phyloP scores from a whole-genome alignment of 2,888 invertebrate species.

The Coelinius sp. region DNA sequence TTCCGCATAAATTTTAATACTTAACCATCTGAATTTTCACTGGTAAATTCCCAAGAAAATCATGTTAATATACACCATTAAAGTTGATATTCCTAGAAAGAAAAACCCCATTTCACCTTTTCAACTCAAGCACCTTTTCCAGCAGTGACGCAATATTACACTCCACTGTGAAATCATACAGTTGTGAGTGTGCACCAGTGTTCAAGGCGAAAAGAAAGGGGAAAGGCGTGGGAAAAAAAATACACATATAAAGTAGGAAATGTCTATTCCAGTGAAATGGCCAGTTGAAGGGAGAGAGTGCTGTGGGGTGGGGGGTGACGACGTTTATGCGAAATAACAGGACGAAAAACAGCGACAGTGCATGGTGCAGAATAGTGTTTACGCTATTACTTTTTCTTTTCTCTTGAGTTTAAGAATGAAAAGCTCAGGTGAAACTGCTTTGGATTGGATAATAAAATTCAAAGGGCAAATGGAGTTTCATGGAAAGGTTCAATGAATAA shows the following conservation, averaged over 20 bases:
- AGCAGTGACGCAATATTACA: slow-evolving; percentile 7
- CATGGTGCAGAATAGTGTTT: slow-evolving; percentile 67
- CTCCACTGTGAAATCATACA: background rate
- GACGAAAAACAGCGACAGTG: slow-evolving; percentile 54
- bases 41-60: background rate
- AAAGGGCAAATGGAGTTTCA: background rate
- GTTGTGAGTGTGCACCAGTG: background rate
- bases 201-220: background rate
- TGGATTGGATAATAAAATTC: background rate
- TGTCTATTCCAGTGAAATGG: slow-evolving; percentile 23
- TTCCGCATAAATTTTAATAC: background rate
- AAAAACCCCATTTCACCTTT: background rate
- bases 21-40: background rate
- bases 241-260: slow-evolving; percentile 15
- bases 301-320: background rate
- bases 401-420: slow-evolving; percentile 14
- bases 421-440: slow-evolving; percentile 29
- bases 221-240: slow-evolving; percentile 6
- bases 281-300: background rate
- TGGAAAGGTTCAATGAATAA: background rate
- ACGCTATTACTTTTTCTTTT: slow-evolving; percentile 47
- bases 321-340: slow-evolving; percentile 45
- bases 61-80: slow-evolving; percentile 5
- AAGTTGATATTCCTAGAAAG: background rate
- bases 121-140: slow-evolving; percentile 14